phyloP scores from a whole-genome alignment of 1,140 invertebrate genomes.

The Galendromus occidentalis region DNA sequence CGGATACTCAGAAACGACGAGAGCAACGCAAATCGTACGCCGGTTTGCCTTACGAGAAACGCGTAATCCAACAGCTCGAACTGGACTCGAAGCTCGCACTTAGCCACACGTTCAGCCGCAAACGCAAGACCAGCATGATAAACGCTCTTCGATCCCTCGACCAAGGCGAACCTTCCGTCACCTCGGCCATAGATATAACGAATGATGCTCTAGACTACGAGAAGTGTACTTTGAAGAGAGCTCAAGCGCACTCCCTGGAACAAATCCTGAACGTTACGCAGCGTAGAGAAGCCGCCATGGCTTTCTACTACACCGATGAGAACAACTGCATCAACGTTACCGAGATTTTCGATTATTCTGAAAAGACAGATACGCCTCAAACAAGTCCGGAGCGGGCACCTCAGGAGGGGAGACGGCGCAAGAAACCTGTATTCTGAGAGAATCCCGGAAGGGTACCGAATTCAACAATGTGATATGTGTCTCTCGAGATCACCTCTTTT shows the following conservation, averaged over 20 bases:
- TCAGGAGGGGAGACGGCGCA: too few species aligned
- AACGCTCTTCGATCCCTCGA: slow-evolving; percentile 16
- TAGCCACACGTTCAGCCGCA: slow-evolving; percentile 14
- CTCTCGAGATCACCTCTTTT: too few species aligned
- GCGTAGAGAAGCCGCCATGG: slow-evolving; percentile 64
- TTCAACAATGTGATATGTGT: too few species aligned
- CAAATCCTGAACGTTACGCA: slow-evolving; percentile 59
- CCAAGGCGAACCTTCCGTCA: slow-evolving; percentile 16
- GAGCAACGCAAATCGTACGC: slow-evolving; percentile 13
- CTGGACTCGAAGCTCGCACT: neutral
- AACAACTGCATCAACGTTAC: slow-evolving; percentile 63
- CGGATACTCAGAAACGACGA: neutral
- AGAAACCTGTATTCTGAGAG: too few species aligned
- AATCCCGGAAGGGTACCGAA: too few species aligned
- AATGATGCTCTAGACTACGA: slow-evolving; percentile 20
- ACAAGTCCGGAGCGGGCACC: neutral
- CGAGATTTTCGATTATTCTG: slow-evolving; percentile 64
- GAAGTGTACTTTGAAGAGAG: slow-evolving; percentile 15
- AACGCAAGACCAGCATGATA: neutral
- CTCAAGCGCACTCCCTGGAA: slow-evolving; percentile 47
- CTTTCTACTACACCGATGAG: slow-evolving; percentile 60
- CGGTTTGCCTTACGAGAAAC: slow-evolving; percentile 4
- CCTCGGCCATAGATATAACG: slow-evolving; percentile 20
- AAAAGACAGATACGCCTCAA: slow-evolving; percentile 22
- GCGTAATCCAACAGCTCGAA: neutral